A percentile compares a stretch with the other conserved stretches of the same genome.
Evolutionary conservation across 2,113 vertebrate species (phyloP).

Genomic region (Pangasianodon hypophthalmus): DNA sequence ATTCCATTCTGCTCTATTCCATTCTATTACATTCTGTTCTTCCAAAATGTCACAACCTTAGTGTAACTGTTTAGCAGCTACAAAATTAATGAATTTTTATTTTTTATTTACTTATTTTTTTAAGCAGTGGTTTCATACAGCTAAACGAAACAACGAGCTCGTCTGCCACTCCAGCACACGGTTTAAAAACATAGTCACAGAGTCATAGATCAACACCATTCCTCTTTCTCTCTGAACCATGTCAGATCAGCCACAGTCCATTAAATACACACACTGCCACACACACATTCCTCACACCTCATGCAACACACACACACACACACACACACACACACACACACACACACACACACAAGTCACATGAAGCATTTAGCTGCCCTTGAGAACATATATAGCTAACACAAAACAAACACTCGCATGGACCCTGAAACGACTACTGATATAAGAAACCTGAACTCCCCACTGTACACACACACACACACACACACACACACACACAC

Average conservation of each 20-base stretch:
- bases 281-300: constrained; percentile 31
- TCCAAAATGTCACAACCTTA: background rate
- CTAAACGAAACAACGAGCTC: background rate
- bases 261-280: constrained; percentile 32
- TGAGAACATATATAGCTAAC: constrained; percentile 24
- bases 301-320: background rate
- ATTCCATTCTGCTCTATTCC: background rate
- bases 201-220: constrained; percentile 28
- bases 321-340: background rate
- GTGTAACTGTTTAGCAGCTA: background rate
- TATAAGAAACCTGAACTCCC: constrained; percentile 32
- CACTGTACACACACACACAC: constrained; percentile 29
- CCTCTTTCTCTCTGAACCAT: constrained; percentile 16
- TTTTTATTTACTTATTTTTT: background rate
- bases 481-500: constrained; percentile 25
- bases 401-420: constrained; percentile 35
- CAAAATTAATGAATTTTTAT: background rate
- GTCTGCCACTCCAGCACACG: background rate
- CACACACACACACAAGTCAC: constrained; percentile 2
- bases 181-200: background rate
- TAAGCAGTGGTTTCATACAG: background rate
- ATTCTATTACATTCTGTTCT: background rate
- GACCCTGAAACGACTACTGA: constrained; percentile 27
- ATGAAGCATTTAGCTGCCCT: constrained; percentile 15
- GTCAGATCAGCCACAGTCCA: constrained; percentile 45